Conservation (phyloP, 2,113 vertebrate species). For the Fregetta grallaria region DNA sequence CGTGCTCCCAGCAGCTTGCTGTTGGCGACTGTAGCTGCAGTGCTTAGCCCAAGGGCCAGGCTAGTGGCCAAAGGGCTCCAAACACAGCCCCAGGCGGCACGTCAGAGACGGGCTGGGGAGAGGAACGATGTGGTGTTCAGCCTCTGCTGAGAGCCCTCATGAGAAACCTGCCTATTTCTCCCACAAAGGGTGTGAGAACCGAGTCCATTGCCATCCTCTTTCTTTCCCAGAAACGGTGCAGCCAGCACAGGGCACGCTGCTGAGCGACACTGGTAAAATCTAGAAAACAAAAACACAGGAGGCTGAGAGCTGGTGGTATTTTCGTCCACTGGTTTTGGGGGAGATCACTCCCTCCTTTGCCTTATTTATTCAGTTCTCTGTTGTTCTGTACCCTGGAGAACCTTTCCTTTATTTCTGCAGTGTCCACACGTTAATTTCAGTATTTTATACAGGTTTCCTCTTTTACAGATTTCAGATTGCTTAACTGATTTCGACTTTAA, state of each 20-base stretch:
- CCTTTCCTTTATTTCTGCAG: not conserved
- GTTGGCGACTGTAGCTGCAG: not conserved
- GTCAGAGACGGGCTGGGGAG: not conserved
- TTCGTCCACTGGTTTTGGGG: not conserved
- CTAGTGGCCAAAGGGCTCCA: rapidly evolving
- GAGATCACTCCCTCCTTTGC: not conserved
- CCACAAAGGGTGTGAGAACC: not conserved
- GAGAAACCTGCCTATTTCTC: not conserved
- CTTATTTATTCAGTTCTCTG: not conserved
- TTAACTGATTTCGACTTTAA: not conserved
- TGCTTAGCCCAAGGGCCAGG: not conserved
- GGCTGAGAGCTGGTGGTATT: not conserved
- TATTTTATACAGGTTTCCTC: not conserved
- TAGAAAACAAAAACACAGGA: not conserved
- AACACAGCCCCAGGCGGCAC: rapidly evolving
- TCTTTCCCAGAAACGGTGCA: not conserved
- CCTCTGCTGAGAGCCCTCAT: rapidly evolving
- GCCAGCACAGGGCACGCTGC: not conserved
- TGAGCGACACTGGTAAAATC: not conserved
- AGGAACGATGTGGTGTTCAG: not conserved
- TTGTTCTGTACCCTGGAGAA: not conserved
- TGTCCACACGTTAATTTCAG: not conserved
- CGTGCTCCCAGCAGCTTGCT: rapidly evolving
- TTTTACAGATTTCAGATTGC: not conserved
- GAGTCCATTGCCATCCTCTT: not conserved